Base-by-base conservation (phyloP, 2,113 vertebrate genomes). In the Micromys minutus region DNA sequence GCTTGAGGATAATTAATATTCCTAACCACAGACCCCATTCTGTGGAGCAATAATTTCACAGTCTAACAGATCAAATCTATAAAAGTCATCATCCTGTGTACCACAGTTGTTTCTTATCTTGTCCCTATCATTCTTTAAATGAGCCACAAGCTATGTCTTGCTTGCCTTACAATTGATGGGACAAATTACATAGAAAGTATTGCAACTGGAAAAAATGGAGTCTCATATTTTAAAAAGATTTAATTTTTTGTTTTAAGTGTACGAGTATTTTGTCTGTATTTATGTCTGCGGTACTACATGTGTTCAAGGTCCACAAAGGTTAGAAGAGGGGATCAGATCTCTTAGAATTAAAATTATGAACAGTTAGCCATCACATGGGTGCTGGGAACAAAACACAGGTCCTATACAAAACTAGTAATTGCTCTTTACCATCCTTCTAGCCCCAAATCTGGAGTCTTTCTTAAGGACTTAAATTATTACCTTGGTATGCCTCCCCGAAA, bases 381-480 rank as follows among this genome's bases (percentile, higher is more conserved):
- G 22, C 21, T 63, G 22, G 61, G 61, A 63, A 59, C 57, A 15
- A 52, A 26, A 63, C 61, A 63, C 61, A 63, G 22, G 22, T 65
- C 63, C 63, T 65, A 31, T 21, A 10, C 1, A 29, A 65, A 65
- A 65, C 2, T 26, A 65, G 63, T 26, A 65, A 65, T 26, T 65
- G 63, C 63, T 31, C 63, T 65, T 65, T 31, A 65, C 26, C 29
- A 31, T 65, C 26, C 29, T 65, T 65, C 26, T 12, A 31, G 63
- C 63, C 63, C 61, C 63, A 75, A 39, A 31, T 26, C 11, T 11
- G 1, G 42, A 69, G 61, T 29, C 1, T 16, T 52, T 24, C 0
- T 0, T 26, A 19, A 39, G 24, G 29, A 31, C 16, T 6, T 3
- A 1, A 3, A 11, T 19, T 5, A 45, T 24, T 3, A 1, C 7